Evolutionary conservation across 2,888 invertebrate genomes (phyloP), one percentile per base, ranked within the genome.

Genomic region (Macropis europaea): DNA sequence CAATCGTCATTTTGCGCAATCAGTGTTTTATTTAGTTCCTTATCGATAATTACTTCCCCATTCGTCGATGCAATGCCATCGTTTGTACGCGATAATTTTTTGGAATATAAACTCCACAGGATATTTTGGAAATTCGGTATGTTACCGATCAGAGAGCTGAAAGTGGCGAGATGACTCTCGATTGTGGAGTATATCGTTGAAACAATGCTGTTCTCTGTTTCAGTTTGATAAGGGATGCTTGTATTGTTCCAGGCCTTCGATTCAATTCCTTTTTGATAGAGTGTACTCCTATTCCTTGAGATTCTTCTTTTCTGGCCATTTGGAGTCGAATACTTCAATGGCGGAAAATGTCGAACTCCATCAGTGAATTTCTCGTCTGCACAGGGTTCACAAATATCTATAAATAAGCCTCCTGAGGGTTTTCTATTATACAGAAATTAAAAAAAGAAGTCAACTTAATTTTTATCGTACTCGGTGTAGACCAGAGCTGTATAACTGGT

Each of bases 171-270:
- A 22, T 11, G 56, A 6, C 42, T 53, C 30, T 50, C 50, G 19
- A 80, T 64, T 15, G 32, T 3, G 7, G 63, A 72, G 30, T 36
- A 64, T 47, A 80, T 42, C 36, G 36, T 26, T 3, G 53, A 63
- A 42, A 38, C 42, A 22, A 79, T 50, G 17, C 40, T 15, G 9
- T 28, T 17, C 13, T 36, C 30, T 6, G 15, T 17, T 28, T 17
- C 19, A 3, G 26, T 17, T 5, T 3, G 70, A 69, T 59, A 52
- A 36, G 47, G 42, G 36, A 36, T 50, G 40, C 24, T 52, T n/a
- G 50, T 24, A 28, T 54, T 34, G 54, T 22, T 62, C 22, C 28
- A 43, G n/a, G 9, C 15, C 24, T 3, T 30, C 7, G 34, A 34
- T 28, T 22, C 57, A 26, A 48, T 57, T 26, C 36, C 61, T 24